Base-by-base conservation (phyloP, 2,888 invertebrate species). In the Euplagia quadripunctaria region DNA sequence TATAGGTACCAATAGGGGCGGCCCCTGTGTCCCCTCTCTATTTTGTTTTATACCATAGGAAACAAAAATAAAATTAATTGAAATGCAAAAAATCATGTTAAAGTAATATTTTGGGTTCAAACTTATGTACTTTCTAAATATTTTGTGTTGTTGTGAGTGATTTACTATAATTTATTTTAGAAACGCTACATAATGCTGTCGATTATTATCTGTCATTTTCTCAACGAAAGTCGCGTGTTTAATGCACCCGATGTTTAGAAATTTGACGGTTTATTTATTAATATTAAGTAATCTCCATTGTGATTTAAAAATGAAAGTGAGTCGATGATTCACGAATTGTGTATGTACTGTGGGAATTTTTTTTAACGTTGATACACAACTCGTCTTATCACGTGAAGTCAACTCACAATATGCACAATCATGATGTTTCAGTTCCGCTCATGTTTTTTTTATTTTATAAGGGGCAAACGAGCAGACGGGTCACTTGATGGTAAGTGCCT, bases 51-150 rank as follows among this genome's bases (percentile, higher is more conserved):
- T 41, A 17, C 41, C 17, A 20, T 58, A 1, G 14, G 0, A 5
- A 66, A 43, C 31, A 17, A 42, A 17, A 64, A 42, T 9, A 64
- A 64, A 0, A 7, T 43, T 64, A 41, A 42, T 43, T 42, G 16
- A 41, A 41, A 63, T 63, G 12, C 41, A 31, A 31, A 31, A 31
- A 63, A 16, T 14, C 7, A 5, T 16, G 41, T 58, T 20, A 20
- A 58, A 20, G 20, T 31, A 14, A 64, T 42, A 64, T 42, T 42
- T 20, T 5, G 17, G 20, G 31, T 61, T 63, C 12, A 64, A 58
- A 65, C 74, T 78, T 73, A 76, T 70, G 55, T 67, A 78, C 82
- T 83, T 83, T 83, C 82, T 83, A 83, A 75, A 68, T 69, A 65
- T 67, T 1, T 79, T 77, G 73, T 81, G 55, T 31, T 61, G 46